Evolutionary conservation across 2,113 vertebrate genomes (phyloP).

Genomic region (Poeciliopsis retropinna): DNA sequence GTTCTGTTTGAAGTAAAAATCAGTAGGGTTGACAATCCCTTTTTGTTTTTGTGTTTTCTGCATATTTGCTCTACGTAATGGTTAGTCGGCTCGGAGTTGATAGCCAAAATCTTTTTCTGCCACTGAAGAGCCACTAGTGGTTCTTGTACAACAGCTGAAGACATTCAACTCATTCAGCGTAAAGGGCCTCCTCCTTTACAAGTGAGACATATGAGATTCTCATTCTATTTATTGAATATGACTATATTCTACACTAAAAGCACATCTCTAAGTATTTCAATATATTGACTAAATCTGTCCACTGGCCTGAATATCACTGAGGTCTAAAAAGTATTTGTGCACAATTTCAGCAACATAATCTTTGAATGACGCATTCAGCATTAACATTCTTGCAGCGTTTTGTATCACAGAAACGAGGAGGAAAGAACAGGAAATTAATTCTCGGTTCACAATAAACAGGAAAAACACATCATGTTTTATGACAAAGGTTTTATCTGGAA

Average conservation of each 20-base stretch:
- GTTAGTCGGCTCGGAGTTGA: neutral
- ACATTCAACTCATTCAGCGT: neutral
- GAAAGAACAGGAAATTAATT: neutral
- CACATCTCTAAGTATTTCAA: neutral
- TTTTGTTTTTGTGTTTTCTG: neutral
- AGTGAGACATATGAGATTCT: too few species aligned
- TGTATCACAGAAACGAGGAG: neutral
- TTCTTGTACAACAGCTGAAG: too few species aligned
- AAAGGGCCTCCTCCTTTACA: too few species aligned
- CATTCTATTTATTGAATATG: too few species aligned
- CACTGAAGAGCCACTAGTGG: neutral
- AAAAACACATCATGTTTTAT: neutral
- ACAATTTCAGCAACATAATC: neutral
- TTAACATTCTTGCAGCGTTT: constrained; percentile 17
- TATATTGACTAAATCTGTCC: neutral
- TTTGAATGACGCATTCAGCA: neutral
- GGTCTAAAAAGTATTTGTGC: neutral
- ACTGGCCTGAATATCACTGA: neutral
- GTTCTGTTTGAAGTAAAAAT: neutral
- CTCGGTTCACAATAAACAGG: constrained; percentile 2
- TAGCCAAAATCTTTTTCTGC: neutral
- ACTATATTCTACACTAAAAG: neutral
- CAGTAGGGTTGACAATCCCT: neutral
- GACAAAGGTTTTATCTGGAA: neutral
- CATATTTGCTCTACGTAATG: neutral